Conservation (phyloP, 2,888 invertebrate species). For the Dynastes grantii region DNA sequence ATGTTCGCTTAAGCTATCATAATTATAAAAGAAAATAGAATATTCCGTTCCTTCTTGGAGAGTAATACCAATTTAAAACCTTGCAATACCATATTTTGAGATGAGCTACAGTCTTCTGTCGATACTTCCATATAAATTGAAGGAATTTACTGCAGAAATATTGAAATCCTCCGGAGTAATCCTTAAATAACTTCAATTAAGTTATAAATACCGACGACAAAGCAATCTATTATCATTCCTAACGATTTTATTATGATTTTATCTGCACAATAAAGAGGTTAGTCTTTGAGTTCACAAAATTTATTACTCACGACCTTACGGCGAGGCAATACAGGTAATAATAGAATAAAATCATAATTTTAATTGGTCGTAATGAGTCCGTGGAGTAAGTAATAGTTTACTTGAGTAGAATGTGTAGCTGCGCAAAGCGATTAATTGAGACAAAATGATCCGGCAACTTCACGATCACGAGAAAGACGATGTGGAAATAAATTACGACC, state of each 20-base stretch:
- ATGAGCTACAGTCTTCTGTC: too few species aligned
- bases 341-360: constrained; percentile 32
- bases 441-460: constrained; percentile 3
- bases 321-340: too few species aligned
- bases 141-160: too few species aligned
- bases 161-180: neutral
- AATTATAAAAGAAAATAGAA: too few species aligned
- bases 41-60: too few species aligned
- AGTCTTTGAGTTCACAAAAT: neutral
- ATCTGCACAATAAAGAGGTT: neutral
- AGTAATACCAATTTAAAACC: too few species aligned
- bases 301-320: too few species aligned
- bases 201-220: neutral
- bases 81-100: too few species aligned
- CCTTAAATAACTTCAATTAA: neutral
- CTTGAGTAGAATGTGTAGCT: neutral
- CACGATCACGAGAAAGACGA: constrained; percentile 14
- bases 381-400: neutral
- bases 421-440: constrained; percentile 14
- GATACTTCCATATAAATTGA: too few species aligned
- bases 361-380: constrained; percentile 28
- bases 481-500: constrained; percentile 21
- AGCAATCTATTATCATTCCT: neutral
- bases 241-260: neutral
- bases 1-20: too few species aligned